Percentiles rank a stretch among this genome's conserved stretches.
These are phyloP conservation scores for Platerodrilus igneus DNA, from an alignment of 2,888 invertebrate genomes.

Conservation along the genomic window DNA sequence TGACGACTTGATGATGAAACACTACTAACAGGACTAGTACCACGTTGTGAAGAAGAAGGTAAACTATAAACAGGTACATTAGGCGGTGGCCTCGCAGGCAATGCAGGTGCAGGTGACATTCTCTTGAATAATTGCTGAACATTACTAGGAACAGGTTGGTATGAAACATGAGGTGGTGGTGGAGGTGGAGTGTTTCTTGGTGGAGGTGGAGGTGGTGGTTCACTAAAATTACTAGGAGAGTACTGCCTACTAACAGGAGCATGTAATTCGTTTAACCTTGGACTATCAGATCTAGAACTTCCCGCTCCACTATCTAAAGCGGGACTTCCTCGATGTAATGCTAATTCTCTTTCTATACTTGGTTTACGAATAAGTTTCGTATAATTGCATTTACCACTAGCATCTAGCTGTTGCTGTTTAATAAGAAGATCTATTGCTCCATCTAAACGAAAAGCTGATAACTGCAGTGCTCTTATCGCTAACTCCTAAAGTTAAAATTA, in stretches of 20 bases:
- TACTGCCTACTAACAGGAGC: slow-evolving; percentile 68
- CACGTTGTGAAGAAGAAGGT: slow-evolving; percentile 35
- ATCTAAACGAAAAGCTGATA: slow-evolving; percentile 65
- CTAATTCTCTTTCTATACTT: slow-evolving; percentile 79
- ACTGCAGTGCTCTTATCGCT: slow-evolving; percentile 64
- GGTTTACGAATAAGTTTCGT: slow-evolving; percentile 81
- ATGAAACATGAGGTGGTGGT: slow-evolving; percentile 54
- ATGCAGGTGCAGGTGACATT: slow-evolving; percentile 70
- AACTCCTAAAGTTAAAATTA: slow-evolving; percentile 54
- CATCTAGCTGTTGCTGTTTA: slow-evolving; percentile 58
- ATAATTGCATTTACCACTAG: slow-evolving; percentile 48
- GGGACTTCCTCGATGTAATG: slow-evolving; percentile 74
- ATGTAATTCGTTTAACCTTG: slow-evolving; percentile 63
- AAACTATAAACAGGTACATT: slow-evolving; percentile 52
- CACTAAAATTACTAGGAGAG: slow-evolving; percentile 59
- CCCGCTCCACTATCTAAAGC: slow-evolving; percentile 85
- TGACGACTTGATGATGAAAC: slow-evolving; percentile 52
- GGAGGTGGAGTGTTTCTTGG: slow-evolving; percentile 62
- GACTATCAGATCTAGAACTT: slow-evolving; percentile 85
- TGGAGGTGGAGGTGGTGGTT: slow-evolving; percentile 53
- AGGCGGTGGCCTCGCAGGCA: slow-evolving; percentile 63
- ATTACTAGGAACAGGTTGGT: slow-evolving; percentile 58
- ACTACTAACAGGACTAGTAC: slow-evolving; percentile 65
- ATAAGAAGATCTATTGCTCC: slow-evolving; percentile 64
- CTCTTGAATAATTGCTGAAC: slow-evolving; percentile 70